A percentile compares a stretch with the other conserved stretches of the same genome.
phyloP scores from a whole-genome alignment of 2,113 vertebrate species.

The Pachyramphus minor region DNA sequence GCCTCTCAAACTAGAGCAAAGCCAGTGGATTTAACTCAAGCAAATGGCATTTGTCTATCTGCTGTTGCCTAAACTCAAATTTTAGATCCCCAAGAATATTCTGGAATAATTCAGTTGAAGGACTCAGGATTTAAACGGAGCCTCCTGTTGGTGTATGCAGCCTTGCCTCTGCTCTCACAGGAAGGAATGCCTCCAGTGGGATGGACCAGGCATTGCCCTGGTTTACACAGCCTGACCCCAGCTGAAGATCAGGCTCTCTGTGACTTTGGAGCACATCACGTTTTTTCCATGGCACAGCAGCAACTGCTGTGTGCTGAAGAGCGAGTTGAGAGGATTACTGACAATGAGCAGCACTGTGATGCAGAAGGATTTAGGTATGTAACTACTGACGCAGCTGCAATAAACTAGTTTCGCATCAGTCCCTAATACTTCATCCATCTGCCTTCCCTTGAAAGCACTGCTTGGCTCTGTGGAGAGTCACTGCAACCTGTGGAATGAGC shows the following conservation, averaged over 20 bases:
- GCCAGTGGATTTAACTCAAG: neutral
- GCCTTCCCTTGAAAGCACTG: neutral
- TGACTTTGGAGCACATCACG: neutral
- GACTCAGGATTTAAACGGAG: neutral
- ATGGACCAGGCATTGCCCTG: rapidly evolving
- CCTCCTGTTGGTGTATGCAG: rapidly evolving
- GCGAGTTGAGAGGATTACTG: neutral
- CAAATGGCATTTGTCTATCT: neutral
- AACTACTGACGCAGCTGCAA: neutral
- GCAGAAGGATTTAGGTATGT: neutral
- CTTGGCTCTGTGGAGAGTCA: neutral
- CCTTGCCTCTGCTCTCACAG: neutral
- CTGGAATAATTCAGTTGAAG: neutral
- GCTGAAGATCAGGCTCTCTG: neutral
- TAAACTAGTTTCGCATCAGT: neutral
- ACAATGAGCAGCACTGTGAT: neutral
- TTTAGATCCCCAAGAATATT: neutral
- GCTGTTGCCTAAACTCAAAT: neutral
- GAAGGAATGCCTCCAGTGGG: neutral
- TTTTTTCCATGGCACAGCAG: neutral
- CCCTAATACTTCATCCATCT: neutral
- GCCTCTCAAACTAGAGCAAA: neutral
- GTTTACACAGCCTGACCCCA: neutral
- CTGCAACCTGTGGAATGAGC: neutral
- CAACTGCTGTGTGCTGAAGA: neutral